Conservation (phyloP, 2,797 vertebrate species). For the Cephalopachus bancanus region DNA sequence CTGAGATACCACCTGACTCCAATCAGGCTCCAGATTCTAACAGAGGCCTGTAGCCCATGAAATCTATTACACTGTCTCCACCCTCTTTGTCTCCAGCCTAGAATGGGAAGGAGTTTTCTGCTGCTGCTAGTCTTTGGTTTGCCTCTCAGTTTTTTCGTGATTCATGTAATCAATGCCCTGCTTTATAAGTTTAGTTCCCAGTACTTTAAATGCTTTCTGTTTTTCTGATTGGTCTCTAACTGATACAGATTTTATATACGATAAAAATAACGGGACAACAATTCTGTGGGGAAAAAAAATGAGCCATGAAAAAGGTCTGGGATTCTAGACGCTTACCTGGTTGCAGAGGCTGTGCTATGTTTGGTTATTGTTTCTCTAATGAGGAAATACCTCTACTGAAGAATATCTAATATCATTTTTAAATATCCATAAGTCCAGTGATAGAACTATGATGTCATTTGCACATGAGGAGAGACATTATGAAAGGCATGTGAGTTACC, state of each 20-base stretch:
- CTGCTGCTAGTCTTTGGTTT: background rate
- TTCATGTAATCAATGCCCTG: background rate
- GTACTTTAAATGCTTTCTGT: background rate
- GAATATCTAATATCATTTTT: background rate
- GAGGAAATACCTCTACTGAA: background rate
- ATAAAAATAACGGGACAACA: background rate
- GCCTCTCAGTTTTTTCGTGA: background rate
- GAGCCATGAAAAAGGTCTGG: background rate
- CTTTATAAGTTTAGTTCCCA: slow-evolving; percentile 1
- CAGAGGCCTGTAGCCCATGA: rapidly evolving
- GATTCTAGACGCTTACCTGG: background rate
- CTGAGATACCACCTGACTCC: too few species aligned
- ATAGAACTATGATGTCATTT: background rate
- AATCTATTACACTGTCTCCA: rapidly evolving
- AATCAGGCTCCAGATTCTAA: background rate
- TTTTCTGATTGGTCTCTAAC: background rate
- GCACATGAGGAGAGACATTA: background rate
- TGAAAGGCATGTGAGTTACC: background rate
- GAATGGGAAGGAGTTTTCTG: background rate
- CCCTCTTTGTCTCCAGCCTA: background rate
- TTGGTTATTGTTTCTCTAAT: slow-evolving; percentile 25
- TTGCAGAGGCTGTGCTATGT: background rate
- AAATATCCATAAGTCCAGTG: background rate
- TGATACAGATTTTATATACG: background rate
- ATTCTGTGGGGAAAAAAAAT: background rate